Evolutionary conservation across 1,140 invertebrate genomes (phyloP), one percentile per base, ranked within the genome.

Genomic region (Spodoptera litura): DNA sequence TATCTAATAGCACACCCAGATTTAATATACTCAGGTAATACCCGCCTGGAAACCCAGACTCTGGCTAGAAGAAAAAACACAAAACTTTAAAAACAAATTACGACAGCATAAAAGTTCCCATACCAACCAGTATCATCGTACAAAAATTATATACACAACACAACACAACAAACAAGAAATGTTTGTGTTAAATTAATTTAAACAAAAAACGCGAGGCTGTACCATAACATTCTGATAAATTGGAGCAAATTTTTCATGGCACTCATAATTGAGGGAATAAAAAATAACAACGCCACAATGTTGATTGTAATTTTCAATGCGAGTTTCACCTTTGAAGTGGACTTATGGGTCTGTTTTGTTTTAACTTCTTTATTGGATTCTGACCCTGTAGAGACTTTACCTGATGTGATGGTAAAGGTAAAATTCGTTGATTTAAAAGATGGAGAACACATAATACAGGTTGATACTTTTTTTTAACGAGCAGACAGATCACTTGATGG

Each of bases 221-320:
- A 49, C 15, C 68, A 56, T 55, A 55, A 71, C 51, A n/a, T 10
- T 12, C 52, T 55, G 68, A 56, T 71, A 71, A 71, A 71, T 55
- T 71, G 68, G 20, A n/a, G 68, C 27, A 13, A 27, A 71, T 71
- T 71, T 71, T 71, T 71, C 68, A 71, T 55, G 51, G 68, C n/a
- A 13, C 13, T 27, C 51, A 38, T 71, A 56, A 71, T 71, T 70
- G 66, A 56, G 68, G 9, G 27, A 56, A 71, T 71, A 71, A 71
- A 71, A 71, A 71, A 55, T 56, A 55, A 56, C 68, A 51, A 38
- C 68, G 52, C 15, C 51, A 56, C 51, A 71, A 35, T 56, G 25
- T n/a, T 71, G 68, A 71, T 71, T 71, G 53, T 55, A 71, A 71
- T 55, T 35, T 71, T 71, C 68, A 71, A 71, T 38, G 68, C 52